Percentiles rank a stretch among this genome's conserved stretches.
Conservation (phyloP, 1,140 invertebrate species). For the Laupala kohalensis region DNA sequence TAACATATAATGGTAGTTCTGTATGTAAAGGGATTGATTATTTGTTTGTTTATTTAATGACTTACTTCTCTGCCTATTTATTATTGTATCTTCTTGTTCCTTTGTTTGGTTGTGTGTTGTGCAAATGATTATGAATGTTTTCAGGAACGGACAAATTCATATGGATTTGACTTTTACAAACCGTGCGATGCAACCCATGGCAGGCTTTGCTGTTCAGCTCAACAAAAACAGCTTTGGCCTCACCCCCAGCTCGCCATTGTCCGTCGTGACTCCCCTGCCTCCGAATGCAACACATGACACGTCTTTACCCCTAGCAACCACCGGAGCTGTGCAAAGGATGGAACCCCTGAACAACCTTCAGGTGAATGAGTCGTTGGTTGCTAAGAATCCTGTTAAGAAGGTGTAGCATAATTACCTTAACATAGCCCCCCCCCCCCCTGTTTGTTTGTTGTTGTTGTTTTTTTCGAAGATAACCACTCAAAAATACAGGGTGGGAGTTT, state of each 20-base stretch:
- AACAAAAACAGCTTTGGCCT: slow-evolving; percentile 98
- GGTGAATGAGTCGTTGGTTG: too few species aligned
- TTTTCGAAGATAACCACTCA: too few species aligned
- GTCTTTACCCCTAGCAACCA: slow-evolving; percentile 60
- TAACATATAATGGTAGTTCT: not conserved
- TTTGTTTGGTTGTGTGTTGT: too few species aligned
- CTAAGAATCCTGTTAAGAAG: too few species aligned
- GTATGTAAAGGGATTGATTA: not conserved
- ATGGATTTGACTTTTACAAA: slow-evolving; percentile 98
- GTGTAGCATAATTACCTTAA: too few species aligned
- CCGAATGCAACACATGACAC: slow-evolving; percentile 75
- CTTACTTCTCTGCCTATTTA: not conserved
- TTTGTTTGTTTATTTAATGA: not conserved
- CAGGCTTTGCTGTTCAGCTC: slow-evolving; percentile 91
- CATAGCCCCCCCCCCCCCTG: too few species aligned
- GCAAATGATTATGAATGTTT: too few species aligned
- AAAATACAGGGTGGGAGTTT: too few species aligned
- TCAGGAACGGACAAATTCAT: slow-evolving; percentile 65
- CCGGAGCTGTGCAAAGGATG: slow-evolving; percentile 92
- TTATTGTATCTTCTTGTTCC: not conserved
- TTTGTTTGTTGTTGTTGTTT: too few species aligned
- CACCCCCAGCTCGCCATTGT: slow-evolving; percentile 65
- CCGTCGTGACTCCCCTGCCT: slow-evolving; percentile 62
- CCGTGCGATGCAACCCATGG: slow-evolving; percentile 97
- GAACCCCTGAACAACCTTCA: slow-evolving; percentile 93